These are phyloP conservation scores for Dromiciops gliroides DNA, from an alignment of 2,113 vertebrate genomes.

Conservation along the genomic window DNA sequence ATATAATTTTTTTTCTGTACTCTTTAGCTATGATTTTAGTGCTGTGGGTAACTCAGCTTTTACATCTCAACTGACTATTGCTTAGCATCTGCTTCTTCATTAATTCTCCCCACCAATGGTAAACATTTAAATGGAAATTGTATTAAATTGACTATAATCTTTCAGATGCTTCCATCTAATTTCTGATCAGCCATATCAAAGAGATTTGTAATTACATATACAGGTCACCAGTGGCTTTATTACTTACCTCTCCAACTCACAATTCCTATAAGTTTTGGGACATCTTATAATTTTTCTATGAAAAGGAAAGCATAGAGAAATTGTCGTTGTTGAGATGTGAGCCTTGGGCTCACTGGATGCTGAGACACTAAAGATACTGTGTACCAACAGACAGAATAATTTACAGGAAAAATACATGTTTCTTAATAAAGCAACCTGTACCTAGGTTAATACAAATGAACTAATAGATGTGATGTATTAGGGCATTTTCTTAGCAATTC, in stretches of 20 bases:
- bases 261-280: neutral
- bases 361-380: neutral
- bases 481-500: neutral
- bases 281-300: constrained; percentile 13
- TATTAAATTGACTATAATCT: constrained; percentile 28
- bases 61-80: no score
- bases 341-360: neutral
- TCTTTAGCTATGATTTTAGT: constrained; percentile 18
- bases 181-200: constrained; percentile 12
- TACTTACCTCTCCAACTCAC: constrained; percentile 1
- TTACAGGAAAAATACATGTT: neutral
- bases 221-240: constrained; percentile 37
- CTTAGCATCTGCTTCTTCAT: no score
- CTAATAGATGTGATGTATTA: neutral
- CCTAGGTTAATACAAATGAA: neutral
- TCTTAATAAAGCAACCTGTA: neutral
- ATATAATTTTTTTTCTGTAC: constrained; percentile 6
- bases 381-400: constrained; percentile 13
- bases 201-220: constrained; percentile 28
- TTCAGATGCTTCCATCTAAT: constrained; percentile 44
- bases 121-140: constrained; percentile 35
- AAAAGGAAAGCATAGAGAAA: neutral
- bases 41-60: neutral
- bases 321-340: neutral
- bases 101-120: neutral